phyloP scores from a whole-genome alignment of 2,797 vertebrate genomes.

The Anabacerthia variegaticeps region DNA sequence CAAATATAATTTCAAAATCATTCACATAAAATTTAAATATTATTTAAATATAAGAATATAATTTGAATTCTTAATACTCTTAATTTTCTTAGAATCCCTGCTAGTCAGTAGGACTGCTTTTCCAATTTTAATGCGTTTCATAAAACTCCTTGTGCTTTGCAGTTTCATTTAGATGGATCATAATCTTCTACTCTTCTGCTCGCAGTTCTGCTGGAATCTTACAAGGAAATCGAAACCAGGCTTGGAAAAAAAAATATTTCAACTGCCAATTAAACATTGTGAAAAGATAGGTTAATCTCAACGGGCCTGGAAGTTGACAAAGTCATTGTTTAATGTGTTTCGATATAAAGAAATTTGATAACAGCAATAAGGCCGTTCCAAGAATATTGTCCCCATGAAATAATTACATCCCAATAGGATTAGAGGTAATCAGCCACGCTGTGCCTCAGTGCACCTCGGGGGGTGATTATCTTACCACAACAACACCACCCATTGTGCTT shows the following conservation, averaged over 20 bases:
- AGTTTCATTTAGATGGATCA: slow-evolving; percentile 2
- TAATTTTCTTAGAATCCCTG: neutral
- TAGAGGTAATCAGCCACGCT: slow-evolving; percentile 64
- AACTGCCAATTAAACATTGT: slow-evolving; percentile 53
- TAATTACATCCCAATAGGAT: slow-evolving; percentile 75
- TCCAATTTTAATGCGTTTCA: neutral
- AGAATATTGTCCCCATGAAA: slow-evolving; percentile 64
- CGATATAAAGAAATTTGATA: slow-evolving; percentile 69
- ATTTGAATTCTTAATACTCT: neutral
- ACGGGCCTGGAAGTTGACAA: slow-evolving; percentile 62
- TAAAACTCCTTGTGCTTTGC: neutral
- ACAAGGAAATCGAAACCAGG: slow-evolving; percentile 33
- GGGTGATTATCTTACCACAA: slow-evolving; percentile 69
- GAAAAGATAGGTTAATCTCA: slow-evolving; percentile 69
- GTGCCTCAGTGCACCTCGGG: slow-evolving; percentile 35
- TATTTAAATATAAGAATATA: neutral
- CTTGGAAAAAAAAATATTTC: slow-evolving; percentile 45
- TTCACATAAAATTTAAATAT: neutral
- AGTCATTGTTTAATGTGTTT: slow-evolving; percentile 69
- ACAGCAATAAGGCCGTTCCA: slow-evolving; percentile 53
- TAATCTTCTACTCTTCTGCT: slow-evolving; percentile 32
- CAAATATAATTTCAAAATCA: neutral
- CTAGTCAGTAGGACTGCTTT: neutral
- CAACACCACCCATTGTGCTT: slow-evolving; percentile 56
- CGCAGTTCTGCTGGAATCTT: slow-evolving; percentile 28